These are phyloP conservation scores for Aythya baeri DNA, from an alignment of 2,113 vertebrate species.

Conservation along the genomic window DNA sequence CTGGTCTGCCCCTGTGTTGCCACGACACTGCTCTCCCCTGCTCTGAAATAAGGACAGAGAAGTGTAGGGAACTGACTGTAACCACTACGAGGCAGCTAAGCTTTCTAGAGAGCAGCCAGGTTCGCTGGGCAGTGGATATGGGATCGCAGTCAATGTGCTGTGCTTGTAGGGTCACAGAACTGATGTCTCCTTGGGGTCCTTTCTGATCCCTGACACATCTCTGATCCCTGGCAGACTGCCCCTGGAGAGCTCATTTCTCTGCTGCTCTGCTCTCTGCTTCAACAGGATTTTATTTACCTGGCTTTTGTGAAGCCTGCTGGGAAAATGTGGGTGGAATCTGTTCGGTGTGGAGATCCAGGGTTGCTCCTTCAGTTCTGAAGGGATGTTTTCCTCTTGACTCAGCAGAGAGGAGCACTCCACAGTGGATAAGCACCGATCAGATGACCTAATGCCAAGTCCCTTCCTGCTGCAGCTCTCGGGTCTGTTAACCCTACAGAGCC, in stretches of 20 bases:
- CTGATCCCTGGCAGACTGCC: neutral
- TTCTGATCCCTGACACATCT: neutral
- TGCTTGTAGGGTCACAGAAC: neutral
- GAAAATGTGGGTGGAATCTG: neutral
- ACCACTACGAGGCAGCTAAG: neutral
- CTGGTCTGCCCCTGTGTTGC: neutral
- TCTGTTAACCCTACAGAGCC: neutral
- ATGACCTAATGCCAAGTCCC: neutral
- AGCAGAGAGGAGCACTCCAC: neutral
- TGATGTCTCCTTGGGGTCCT: neutral
- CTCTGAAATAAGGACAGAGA: neutral
- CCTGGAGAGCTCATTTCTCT: neutral
- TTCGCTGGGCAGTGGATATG: neutral
- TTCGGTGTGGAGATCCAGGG: neutral
- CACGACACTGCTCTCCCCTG: neutral
- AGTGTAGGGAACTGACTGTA: neutral
- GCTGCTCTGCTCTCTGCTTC: neutral
- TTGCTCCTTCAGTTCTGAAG: neutral
- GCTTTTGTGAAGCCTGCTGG: neutral
- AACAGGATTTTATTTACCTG: neutral
- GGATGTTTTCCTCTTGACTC: neutral
- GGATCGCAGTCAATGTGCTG: neutral
- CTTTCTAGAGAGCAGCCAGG: neutral
- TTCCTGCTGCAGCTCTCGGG: neutral
- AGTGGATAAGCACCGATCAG: neutral